Evolutionary conservation across 2,113 vertebrate species (phyloP).

Genomic region (Lichenostomus cassidix): DNA sequence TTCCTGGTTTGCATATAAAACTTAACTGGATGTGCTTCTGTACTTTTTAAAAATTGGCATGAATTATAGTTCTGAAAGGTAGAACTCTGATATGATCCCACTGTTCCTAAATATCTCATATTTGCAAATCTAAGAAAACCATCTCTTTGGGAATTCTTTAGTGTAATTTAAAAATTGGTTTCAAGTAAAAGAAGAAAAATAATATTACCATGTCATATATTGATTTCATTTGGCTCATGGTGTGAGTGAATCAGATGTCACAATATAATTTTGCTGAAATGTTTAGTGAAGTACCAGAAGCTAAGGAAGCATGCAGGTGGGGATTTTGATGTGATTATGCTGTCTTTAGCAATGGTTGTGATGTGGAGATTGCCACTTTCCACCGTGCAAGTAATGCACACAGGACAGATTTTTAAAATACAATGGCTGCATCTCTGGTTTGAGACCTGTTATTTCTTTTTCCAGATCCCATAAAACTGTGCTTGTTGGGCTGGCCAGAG

Average conservation of each 20-base stretch:
- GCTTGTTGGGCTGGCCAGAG: neutral
- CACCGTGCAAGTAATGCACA: neutral
- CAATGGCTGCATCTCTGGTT: neutral
- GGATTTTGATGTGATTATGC: neutral
- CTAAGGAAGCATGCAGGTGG: neutral
- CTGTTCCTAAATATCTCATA: neutral
- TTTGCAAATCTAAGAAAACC: neutral
- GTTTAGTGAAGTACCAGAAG: neutral
- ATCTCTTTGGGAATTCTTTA: neutral
- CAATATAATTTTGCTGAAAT: neutral
- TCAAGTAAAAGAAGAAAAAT: neutral
- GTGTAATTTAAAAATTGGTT: neutral
- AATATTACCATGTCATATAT: neutral
- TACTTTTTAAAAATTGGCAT: neutral
- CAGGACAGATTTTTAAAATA: neutral
- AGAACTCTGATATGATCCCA: neutral
- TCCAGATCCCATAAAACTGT: neutral
- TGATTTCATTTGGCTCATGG: neutral
- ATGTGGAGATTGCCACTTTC: neutral
- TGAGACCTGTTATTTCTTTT: neutral
- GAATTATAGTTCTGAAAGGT: neutral
- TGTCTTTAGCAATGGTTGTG: neutral
- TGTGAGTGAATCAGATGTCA: neutral
- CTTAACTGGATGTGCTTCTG: neutral
- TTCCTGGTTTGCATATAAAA: neutral